Evolutionary conservation across 2,888 invertebrate genomes (phyloP).

Genomic region (Eudasyphora cyanicolor): DNA sequence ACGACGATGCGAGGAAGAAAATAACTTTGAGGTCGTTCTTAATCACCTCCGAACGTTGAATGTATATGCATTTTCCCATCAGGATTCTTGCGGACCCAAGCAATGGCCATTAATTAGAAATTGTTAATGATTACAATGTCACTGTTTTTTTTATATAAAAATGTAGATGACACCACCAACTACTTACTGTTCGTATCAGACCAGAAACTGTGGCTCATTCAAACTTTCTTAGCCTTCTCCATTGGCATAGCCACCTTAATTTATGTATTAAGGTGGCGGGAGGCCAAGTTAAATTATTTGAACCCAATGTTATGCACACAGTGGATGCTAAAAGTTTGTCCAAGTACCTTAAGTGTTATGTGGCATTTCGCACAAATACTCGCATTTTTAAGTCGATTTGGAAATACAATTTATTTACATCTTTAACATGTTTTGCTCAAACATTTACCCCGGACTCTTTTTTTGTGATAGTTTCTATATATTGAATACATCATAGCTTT

Average conservation of each 20-base stretch:
- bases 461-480: no score
- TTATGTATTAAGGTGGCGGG: conserved; percentile 24
- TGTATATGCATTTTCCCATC: background rate
- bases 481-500: no score
- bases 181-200: background rate
- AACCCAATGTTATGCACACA: no score
- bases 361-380: no score
- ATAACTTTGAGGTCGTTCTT: background rate
- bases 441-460: no score
- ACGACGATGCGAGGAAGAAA: background rate
- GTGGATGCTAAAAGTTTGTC: no score
- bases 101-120: conserved; percentile 49
- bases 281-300: no score
- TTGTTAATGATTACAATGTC: conserved; percentile 48
- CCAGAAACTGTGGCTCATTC: conserved; percentile 45
- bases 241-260: conserved; percentile 1
- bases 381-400: no score
- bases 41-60: conserved; percentile 1
- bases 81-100: background rate
- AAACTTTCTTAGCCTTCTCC: conserved; percentile 46
- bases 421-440: no score
- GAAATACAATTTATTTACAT: no score
- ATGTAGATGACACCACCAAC: conserved; percentile 33
- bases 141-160: conserved; percentile 47
- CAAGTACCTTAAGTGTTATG: no score